Base-by-base conservation (phyloP, 2,888 invertebrate genomes). In the Stenchaetothrips biformis region DNA sequence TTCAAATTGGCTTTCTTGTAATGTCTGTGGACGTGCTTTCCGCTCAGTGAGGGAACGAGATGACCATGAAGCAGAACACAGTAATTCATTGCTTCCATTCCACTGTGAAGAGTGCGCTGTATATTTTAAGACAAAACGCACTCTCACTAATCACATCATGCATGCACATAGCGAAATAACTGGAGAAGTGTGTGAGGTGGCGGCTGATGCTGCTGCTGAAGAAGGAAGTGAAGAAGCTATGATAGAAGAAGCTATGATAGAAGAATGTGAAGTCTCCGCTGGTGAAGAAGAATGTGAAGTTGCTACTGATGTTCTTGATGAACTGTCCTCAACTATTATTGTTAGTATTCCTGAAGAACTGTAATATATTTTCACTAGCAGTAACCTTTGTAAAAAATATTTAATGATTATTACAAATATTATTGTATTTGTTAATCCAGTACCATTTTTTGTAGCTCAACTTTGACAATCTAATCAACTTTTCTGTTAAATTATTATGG, bases 31-130 rank as follows among this genome's bases (percentile, higher is more conserved):
- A 0, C 67, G 67, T 74, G 67, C 67, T 21, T 74, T 74, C 25
- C 67, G 67, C 25, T 74, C 67, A 25, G 21, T 11, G 7, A 21
- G 25, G 25, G 67, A 74, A 25, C 21, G 21, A 8, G 67, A 74
- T 74, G 67, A 74, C 25, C 67, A 74, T 25, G 25, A 74, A 11
- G 67, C 67, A 74, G 67, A 74, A 25, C 67, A 74, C 25, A 21
- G 25, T 11, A 74, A 74, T 11, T 74, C 67, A 2, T 21, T 74
- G 11, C 67, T 74, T 74, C 67, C 67, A 25, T 74, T 74, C 67
- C 67, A 74, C 21, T 74, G 67, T 25, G 67, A 74, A 21, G 21
- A 25, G 67, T 74, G 67, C 11, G 25, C 25, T 25, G 21, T 74
- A 7, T 74, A 25, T 25, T 74, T 74, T 74, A 74, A 74, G 11